Percentiles rank a stretch among this genome's conserved stretches.
Evolutionary conservation across 2,113 vertebrate species (phyloP).

Genomic region (Hippocampus zosterae): DNA sequence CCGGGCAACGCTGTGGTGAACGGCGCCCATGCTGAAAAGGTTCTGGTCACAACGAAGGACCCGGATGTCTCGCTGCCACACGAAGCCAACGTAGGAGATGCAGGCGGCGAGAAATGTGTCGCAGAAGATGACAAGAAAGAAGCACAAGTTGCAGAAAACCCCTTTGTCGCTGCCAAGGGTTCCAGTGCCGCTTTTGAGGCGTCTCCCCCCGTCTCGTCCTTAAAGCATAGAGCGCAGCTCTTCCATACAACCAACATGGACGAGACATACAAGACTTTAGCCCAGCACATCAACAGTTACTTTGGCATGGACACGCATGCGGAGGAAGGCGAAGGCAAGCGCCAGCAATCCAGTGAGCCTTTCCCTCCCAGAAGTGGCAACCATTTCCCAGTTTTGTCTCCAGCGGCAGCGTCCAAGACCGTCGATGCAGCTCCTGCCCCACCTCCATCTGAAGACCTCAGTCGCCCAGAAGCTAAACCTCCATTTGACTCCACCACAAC

Average conservation of each 20-base stretch:
- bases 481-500: conserved; percentile 9
- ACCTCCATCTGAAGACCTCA: conserved; percentile 11
- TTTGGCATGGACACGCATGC: conserved; percentile 66
- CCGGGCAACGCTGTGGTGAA: conserved; percentile 56
- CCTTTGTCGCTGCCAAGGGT: conserved; percentile 45
- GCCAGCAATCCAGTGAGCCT: conserved; percentile 32
- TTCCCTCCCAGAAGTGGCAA: conserved; percentile 5
- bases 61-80: background rate
- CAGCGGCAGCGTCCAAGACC: conserved; percentile 46
- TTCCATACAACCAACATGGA: conserved; percentile 85
- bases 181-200: background rate
- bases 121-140: conserved; percentile 2
- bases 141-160: conserved; percentile 25
- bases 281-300: conserved; percentile 86
- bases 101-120: conserved; percentile 2
- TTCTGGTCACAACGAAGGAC: conserved; percentile 3
- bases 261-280: conserved; percentile 82
- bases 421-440: conserved; percentile 19
- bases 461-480: background rate
- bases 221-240: conserved; percentile 67
- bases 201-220: background rate
- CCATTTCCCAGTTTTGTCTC: conserved; percentile 37
- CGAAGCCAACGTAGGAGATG: conserved; percentile 23
- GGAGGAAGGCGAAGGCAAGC: conserved; percentile 56
- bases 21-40: conserved; percentile 42